Conservation (phyloP, 2,888 invertebrate species). For the Apamea epomidion region DNA sequence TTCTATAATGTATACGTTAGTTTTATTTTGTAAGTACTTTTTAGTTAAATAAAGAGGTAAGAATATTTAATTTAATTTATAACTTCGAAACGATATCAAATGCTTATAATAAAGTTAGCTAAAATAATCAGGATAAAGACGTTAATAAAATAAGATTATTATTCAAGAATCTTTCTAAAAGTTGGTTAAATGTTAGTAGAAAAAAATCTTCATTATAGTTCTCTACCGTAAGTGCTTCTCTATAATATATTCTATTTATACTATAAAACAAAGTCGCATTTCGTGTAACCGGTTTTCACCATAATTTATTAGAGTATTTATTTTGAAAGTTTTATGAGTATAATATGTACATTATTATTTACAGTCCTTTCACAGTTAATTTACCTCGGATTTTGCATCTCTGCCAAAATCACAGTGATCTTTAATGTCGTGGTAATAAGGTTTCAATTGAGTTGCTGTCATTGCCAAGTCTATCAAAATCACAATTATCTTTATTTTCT, state of each 20-base stretch:
- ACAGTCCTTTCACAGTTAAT: no score
- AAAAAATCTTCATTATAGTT: not conserved
- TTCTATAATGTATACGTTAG: not conserved
- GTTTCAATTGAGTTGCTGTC: not conserved
- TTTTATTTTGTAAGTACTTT: constrained; percentile 7
- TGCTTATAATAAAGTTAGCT: not conserved
- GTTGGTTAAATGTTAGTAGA: not conserved
- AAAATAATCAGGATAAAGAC: not conserved
- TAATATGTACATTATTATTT: not conserved
- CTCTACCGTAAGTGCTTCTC: not conserved
- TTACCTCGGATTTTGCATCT: not conserved
- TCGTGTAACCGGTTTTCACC: no score
- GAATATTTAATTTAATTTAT: not conserved
- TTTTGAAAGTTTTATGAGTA: not conserved
- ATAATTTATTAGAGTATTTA: no score
- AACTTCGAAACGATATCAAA: not conserved
- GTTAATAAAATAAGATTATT: not conserved
- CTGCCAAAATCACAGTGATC: not conserved
- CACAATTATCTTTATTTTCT: not conserved
- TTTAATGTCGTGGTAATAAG: not conserved
- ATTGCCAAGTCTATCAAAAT: not conserved
- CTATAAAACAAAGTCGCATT: no score
- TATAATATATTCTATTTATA: not conserved
- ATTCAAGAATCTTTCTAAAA: not conserved
- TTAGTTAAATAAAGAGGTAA: not conserved